A percentile compares a stretch with the other conserved stretches of the same genome.
These are phyloP conservation scores for Metaphire vulgaris DNA, from an alignment of 1,140 invertebrate genomes.

Conservation along the genomic window DNA sequence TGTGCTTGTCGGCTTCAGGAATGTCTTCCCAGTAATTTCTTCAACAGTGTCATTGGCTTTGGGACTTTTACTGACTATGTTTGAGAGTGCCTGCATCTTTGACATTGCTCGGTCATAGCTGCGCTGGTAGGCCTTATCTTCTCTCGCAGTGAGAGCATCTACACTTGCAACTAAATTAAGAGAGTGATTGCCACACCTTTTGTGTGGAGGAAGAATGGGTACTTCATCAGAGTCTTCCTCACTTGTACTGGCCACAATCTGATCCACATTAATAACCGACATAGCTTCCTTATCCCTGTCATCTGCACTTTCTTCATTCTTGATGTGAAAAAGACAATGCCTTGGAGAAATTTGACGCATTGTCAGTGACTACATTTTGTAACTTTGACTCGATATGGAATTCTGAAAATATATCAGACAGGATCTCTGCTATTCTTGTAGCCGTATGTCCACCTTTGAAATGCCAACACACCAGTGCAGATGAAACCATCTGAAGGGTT, in stretches of 20 bases:
- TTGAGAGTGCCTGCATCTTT: neutral
- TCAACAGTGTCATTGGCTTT: slow-evolving; percentile 1
- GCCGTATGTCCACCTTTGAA: neutral
- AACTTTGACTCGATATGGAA: neutral
- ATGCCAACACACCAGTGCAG: neutral
- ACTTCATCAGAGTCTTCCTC: neutral
- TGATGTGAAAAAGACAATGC: neutral
- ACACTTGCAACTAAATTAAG: neutral
- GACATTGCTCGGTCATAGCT: slow-evolving; percentile 3
- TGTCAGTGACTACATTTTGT: slow-evolving; percentile 1
- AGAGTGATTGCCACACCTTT: neutral
- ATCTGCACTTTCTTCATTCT: too few relatives aligned
- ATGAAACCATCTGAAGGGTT: slow-evolving; percentile 3
- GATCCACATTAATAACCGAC: neutral
- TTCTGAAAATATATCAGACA: neutral
- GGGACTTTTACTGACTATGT: neutral
- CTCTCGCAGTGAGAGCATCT: neutral
- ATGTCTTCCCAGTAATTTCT: neutral
- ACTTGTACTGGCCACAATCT: neutral
- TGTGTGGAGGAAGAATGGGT: slow-evolving; percentile 6
- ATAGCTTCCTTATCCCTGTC: too few relatives aligned
- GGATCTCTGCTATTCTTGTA: neutral
- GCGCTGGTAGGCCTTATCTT: neutral
- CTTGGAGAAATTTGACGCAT: slow-evolving; percentile 3
- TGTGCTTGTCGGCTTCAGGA: neutral